Base-by-base conservation (phyloP, 2,888 invertebrate species). In the Dicycla oo region DNA sequence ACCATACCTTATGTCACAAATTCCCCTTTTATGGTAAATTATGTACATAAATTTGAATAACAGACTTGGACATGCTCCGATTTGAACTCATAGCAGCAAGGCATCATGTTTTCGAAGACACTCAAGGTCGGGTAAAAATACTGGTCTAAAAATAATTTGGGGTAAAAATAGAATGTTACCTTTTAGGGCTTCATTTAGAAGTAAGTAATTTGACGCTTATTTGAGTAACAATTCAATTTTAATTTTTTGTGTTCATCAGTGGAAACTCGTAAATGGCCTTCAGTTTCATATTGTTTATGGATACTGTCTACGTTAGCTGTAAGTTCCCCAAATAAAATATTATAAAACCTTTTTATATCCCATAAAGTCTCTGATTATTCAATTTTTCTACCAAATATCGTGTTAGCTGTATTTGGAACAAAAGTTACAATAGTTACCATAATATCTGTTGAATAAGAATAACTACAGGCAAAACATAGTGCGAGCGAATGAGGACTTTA, bases 41-140 rank as follows among this genome's bases (percentile, higher is more conserved):
- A 81, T 81, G 75, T 73, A n/a, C 78, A 82, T 78, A 69, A 6
- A 84, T 81, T 84, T 82, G 75, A 73, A 84, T 78, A 83, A 83
- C 54, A 47, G n/a, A 49, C 30, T 49, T 58, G 54, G 30, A 63
- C 61, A 56, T 38, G 60, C 54, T 54, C 49, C 20, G 53, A 57
- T 38, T 67, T 34, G 64, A 78, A 62, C 69, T 61, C 34, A 60
- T 53, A 70, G 60, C 57, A 63, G n/a, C 15, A 30, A 30, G 20
- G 4, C 34, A 62, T 51, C 78, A 78, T 80, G 80, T 77, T 81
- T 81, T 71, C 57, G 26, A 26, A 11, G 2, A 11, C 4, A 40
- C 34, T 45, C 83, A 83, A 84, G 83, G 85, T 54, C 70, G 34
- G 7, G 53, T 69, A 76, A 69, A 82, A 75, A 83, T 83, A 81